Base-by-base conservation (phyloP, 2,797 vertebrate species). In the Nyctibius grandis region DNA sequence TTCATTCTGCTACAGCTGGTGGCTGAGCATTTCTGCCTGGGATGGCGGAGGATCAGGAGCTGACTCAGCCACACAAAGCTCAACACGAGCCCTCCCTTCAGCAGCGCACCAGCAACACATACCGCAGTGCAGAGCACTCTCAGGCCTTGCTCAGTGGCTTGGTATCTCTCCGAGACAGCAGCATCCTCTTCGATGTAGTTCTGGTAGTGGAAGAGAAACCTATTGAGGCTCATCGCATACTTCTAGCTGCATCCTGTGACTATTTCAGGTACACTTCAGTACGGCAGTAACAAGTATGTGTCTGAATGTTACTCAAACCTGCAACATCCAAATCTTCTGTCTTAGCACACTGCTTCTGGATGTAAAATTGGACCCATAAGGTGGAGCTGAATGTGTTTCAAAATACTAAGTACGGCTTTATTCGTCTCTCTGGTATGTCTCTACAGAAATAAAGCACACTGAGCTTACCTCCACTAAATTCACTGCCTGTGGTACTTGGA, bases 161-260 rank as follows among this genome's bases (percentile, higher is more conserved):
- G 61, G 96, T 99, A 64, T 97, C 98, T 10, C 98, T 99, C 20
- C 97, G 99, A 14, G 98, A 99, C 86, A 97, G 98, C 3, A 98
- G 98, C 36, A 98, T 98, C 95, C 98, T 99, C 95, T 99, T 99
- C 14, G 99, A 99, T 4, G 99, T 99, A 15, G 98, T 99, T 51
- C 98, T 99, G 51, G 95, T 99, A 70, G 99, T 99, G 64, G 99
- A 99, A 74, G 99, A 98, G 78, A 98, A 97, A 79, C 98, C 98
- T 42, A 98, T 99, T 6, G 98, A 98, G 89, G 99, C 99, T 59
- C 99, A 99, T 95, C 99, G 99, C 5, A 98, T 99, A 77, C 98
- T 99, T 0, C 98, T 99, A 73, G 99, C 99, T 15, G 99, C 99
- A 0, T 99, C 99, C 11, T 99, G 99, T 21, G 99, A 99, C 95